Base-by-base conservation (phyloP, 2,888 invertebrate species). In the Rhagophthalmus giganteus region DNA sequence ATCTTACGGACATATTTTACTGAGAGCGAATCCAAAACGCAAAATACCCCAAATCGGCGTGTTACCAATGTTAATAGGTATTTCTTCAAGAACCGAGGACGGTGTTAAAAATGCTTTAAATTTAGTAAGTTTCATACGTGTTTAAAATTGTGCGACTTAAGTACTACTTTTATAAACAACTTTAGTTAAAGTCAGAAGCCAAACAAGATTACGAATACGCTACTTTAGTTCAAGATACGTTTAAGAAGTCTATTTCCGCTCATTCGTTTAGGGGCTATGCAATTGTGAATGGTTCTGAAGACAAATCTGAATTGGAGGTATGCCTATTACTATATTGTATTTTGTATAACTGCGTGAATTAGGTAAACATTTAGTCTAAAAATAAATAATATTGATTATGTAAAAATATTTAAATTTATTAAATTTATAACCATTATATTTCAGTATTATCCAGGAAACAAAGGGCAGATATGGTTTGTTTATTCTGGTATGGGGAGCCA, bases 1-100 rank as follows among this genome's bases (percentile, higher is more conserved):
- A 42, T 91, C 94, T 38, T 95, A 94, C 75, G 94, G 90, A 3
- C 95, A 95, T 76, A 77, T 92, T 1, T 79, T 96, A 59, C 78
- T 95, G n/a, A 86, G 87, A 70, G 86, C 90, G 10, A 86, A 89
- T 73, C 81, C 84, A 0, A 85, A 85, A 66, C 81, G 79, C 6
- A 83, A 81, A 65, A 70, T 77, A 0, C 76, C 79, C 0, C 68
- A 78, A 10, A 69, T 79, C 24, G 80, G 78, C 62, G 78, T 75
- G 39, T 66, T 82, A 35, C 86, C 88, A 1, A 82, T 86, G 60
- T 74, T 94, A 26, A 81, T 91, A 40, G 74, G 85, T 24, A 85
- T 87, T 38, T 90, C 93, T 2, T 95, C 94, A 2, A 85, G 97
- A 65, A 94, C 94, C 1, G 86, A 89, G 71, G 85, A 82, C 25